A percentile compares a stretch with the other conserved stretches of the same genome.
Conservation (phyloP, 2,888 invertebrate species). For the Corbicula japonica region DNA sequence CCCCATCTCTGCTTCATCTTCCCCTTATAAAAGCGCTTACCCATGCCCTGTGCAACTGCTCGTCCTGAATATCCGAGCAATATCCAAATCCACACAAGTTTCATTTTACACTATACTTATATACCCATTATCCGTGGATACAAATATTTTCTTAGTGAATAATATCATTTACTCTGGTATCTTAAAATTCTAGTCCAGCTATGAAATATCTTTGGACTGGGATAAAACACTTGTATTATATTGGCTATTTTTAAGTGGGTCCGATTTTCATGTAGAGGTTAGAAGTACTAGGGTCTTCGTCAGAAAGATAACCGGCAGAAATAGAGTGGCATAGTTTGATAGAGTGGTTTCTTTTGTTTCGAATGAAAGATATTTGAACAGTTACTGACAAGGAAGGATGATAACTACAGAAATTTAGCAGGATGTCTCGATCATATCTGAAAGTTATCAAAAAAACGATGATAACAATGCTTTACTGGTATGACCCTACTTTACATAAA, state of each 20-base stretch:
- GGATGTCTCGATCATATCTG: neutral
- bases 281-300: neutral
- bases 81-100: too few species aligned
- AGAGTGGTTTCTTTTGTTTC: conserved; percentile 3
- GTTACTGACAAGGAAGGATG: conserved; percentile 7
- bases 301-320: neutral
- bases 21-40: too few species aligned
- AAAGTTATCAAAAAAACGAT: too few species aligned
- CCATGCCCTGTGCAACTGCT: too few species aligned
- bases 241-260: neutral
- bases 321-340: neutral
- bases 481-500: too few species aligned
- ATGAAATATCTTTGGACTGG: neutral
- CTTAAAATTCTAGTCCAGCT: neutral
- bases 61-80: too few species aligned
- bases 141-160: too few species aligned
- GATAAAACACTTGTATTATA: neutral
- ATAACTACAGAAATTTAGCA: neutral
- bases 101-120: too few species aligned
- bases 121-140: too few species aligned
- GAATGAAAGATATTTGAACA: neutral
- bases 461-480: too few species aligned
- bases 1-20: too few species aligned
- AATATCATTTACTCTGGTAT: too few species aligned
- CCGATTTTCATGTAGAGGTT: neutral